Percentiles rank a stretch among this genome's conserved stretches.
Conservation (phyloP, 2,888 invertebrate genomes). For the Homarus gammarus region DNA sequence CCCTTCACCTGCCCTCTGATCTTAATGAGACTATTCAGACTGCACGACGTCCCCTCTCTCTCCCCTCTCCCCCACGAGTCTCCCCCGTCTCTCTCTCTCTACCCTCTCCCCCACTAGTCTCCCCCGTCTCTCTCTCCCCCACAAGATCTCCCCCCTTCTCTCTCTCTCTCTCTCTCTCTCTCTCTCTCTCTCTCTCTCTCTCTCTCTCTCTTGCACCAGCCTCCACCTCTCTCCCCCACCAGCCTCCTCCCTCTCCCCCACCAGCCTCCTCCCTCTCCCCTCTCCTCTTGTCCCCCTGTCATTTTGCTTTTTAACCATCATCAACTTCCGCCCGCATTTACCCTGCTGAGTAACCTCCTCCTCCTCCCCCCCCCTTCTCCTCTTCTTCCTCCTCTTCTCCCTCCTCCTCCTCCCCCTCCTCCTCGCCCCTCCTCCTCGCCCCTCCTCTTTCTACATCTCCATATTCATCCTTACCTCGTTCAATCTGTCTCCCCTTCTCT, state of each 20-base stretch:
- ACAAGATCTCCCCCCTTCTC: neutral
- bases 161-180: neutral
- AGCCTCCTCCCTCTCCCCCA: neutral
- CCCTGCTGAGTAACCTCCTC: no score
- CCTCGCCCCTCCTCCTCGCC: neutral
- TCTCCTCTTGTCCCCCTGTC: neutral
- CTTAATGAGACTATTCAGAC: slow-evolving; percentile 56
- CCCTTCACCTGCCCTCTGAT: slow-evolving; percentile 56
- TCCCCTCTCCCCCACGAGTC: neutral
- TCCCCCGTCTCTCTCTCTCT: neutral
- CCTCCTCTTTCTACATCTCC: no score
- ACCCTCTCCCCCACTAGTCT: no score
- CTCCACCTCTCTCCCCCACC: neutral
- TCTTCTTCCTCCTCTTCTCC: slow-evolving; percentile 14
- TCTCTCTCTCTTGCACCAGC: neutral
- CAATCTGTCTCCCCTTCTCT: no score
- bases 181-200: neutral
- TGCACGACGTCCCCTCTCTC: neutral
- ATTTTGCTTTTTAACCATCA: neutral
- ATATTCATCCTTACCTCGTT: no score
- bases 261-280: neutral
- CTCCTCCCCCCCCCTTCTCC: neutral
- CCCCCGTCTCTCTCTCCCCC: neutral
- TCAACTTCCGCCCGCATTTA: no score
- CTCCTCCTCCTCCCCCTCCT: neutral